Evolutionary conservation across 2,113 vertebrate species (phyloP).

Genomic region (Xerus inauris): DNA sequence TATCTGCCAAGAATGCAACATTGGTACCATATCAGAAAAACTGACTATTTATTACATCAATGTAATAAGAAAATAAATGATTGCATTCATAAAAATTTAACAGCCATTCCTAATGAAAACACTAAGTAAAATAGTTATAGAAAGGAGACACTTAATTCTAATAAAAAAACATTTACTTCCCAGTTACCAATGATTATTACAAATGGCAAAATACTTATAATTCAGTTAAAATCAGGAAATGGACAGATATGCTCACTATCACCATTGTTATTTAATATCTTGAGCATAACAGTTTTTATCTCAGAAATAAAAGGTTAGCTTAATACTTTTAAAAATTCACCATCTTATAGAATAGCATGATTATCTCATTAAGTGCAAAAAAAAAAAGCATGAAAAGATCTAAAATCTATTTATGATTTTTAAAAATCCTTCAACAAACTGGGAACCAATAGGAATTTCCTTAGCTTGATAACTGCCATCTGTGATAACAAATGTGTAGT

Average conservation of each 20-base stretch:
- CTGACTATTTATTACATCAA: background rate
- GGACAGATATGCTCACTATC: background rate
- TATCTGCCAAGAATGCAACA: too few species aligned
- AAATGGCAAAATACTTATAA: background rate
- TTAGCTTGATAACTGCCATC: background rate
- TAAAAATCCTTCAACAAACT: background rate
- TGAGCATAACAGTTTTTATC: background rate
- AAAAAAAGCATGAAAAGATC: background rate
- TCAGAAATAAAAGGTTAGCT: background rate
- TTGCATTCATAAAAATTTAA: background rate
- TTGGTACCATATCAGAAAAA: background rate
- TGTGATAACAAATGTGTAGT: too few species aligned
- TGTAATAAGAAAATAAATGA: background rate
- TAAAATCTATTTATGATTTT: background rate
- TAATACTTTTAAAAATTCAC: background rate
- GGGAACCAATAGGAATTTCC: background rate
- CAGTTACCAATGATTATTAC: background rate
- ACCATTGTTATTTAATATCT: background rate
- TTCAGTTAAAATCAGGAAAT: background rate
- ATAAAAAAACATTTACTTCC: background rate
- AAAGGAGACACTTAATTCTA: background rate
- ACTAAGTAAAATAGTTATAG: background rate
- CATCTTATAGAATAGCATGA: background rate
- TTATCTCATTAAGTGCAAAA: background rate
- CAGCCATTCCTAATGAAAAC: background rate